Evolutionary conservation across 2,797 vertebrate genomes (phyloP), one percentile per base, ranked within the genome.

Genomic region (Cynopterus sphinx): DNA sequence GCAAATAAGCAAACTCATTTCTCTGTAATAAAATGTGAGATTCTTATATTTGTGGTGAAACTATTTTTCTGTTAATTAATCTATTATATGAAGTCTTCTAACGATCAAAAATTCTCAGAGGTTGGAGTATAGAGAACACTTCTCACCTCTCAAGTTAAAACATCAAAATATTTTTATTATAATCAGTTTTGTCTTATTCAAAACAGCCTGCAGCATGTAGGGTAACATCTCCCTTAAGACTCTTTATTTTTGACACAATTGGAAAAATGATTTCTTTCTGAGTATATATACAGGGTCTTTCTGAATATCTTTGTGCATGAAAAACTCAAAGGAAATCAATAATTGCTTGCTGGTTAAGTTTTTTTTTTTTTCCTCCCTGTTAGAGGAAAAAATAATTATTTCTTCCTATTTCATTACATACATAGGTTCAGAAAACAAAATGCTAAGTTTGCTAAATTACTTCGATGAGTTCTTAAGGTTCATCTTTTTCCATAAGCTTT

Each of bases 131-230:
- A 75, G 15, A 74, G 71, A 68, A 94, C 26, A 61, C 68, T 85
- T 96, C 87, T 78, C 26, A 83, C 96, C 97, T 97, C 96, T 98
- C 91, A 97, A 98, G 95, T 98, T 98, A 98, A 98, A 97, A 98
- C 94, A 99, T 98, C 98, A 98, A 92, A 98, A 97, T 98, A 96
- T 96, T 98, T 98, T 99, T 98, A 99, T 99, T 98, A 98, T 98
- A 98, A 97, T 97, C 97, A 98, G 97, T 98, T 98, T 95, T 97
- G 87, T 97, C 97, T 99, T 98, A 71, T 87, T 97, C 73, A 95
- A 98, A 98, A 98, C 91, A 96, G 97, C 97, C 98, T 98, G 97
- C 96, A 97, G 97, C 98, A 96, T 94, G 97, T 97, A 98, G 90
- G 96, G 98, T 97, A 98, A 98, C 93, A 97, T 98, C 98, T 98